Evolutionary conservation across 2,797 vertebrate species (phyloP).

Genomic region (Oreochromis grahami): DNA sequence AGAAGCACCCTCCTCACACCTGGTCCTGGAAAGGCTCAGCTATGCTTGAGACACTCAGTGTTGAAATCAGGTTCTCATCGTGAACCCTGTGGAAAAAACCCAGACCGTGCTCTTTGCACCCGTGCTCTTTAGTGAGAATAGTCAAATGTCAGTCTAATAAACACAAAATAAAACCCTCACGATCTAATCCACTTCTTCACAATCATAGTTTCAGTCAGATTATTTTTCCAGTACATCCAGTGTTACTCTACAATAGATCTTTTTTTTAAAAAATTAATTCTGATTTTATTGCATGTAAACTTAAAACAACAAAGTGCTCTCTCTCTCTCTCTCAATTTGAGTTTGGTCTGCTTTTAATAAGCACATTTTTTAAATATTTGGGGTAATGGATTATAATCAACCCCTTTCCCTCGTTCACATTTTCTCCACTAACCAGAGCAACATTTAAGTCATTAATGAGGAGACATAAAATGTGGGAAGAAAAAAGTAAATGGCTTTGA

Average conservation of each 20-base stretch:
- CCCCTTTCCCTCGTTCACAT: not conserved
- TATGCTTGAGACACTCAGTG: not conserved
- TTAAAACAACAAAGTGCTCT: not conserved
- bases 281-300: not conserved
- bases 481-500: not conserved
- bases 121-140: fast-evolving
- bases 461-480: conserved; percentile 30
- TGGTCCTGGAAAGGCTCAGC: not conserved
- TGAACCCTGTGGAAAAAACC: not conserved
- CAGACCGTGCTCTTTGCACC: not conserved
- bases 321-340: not conserved
- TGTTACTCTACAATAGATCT: not conserved
- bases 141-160: not conserved
- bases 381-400: conserved; percentile 25
- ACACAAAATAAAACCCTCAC: not conserved
- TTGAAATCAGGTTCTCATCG: not conserved
- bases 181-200: not conserved
- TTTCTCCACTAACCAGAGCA: conserved; percentile 28
- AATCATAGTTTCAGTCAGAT: not conserved
- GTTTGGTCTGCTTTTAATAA: conserved; percentile 27
- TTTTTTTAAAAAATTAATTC: not conserved
- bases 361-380: conserved; percentile 39
- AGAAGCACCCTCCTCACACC: not conserved
- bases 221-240: not conserved
- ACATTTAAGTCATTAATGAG: conserved; percentile 53